Base-by-base conservation (phyloP, 2,888 invertebrate species). In the Capitulum mitella region DNA sequence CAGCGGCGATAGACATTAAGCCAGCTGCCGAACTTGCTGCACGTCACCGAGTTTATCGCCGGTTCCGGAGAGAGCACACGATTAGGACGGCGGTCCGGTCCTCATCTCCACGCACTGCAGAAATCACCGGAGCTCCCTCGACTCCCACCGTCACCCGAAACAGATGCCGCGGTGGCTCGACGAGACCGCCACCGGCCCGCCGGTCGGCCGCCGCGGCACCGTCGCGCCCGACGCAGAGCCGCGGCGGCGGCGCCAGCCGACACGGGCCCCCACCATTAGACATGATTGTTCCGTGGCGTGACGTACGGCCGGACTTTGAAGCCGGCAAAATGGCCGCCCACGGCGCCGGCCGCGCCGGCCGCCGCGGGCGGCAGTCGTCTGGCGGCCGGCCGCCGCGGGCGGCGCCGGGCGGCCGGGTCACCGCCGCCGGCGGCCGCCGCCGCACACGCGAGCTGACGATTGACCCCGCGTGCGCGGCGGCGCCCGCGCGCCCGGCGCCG, bases 391-490 rank as follows among this genome's bases (percentile, higher is more conserved):
- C 78, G 61, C 81, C 81, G 46, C 79, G 81, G 51, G 81, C 81
- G 74, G 83, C 86, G 43, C 43, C 6, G 43, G 12, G 43, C 43
- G 12, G 10, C 88, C 89, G 1, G 84, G 88, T 74, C 89, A 89
- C 78, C 84, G 88, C 0, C 89, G 89, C 82, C 89, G 89, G 3
- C 84, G 84, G 22, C 83, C 83, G 79, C 80, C 82, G 74, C 14
- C 64, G 5, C 54, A 51, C 61, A 70, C 79, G 29, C 78, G 77
- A 46, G 81, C 75, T n/a, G 80, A 79, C 19, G 43, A 84, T 0
- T 84, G 84, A n/a, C 82, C 83, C 2, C 83, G 84, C 10, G 85
- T 83, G 61, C 83, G 84, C 80, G 91, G 91, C 84, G 87, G 86
- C 0, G 87, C 91, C 51, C 86, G 92, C 79, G 16, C 78, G 77